Conservation (phyloP, 2,888 invertebrate genomes). For the Heteromurus nitidus region DNA sequence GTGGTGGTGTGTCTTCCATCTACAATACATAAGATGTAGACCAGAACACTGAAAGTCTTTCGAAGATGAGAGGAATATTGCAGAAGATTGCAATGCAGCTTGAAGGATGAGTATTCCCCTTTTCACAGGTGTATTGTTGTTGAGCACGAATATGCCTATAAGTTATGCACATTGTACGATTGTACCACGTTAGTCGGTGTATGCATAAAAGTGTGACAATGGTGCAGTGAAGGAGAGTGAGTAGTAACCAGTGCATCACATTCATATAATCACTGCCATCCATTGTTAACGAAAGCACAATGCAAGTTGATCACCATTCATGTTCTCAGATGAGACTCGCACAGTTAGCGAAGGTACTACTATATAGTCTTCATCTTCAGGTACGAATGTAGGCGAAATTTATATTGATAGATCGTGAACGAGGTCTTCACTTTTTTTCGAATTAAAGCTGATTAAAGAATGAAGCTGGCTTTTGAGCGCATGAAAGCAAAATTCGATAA, state of each 20-base stretch:
- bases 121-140: too few species aligned
- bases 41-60: constrained; percentile 14
- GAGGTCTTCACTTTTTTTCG: constrained; percentile 13
- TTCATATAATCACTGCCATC: constrained; percentile 17
- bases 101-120: too few species aligned
- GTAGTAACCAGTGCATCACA: neutral
- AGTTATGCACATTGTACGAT: too few species aligned
- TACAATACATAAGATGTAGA: constrained; percentile 6
- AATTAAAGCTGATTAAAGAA: neutral
- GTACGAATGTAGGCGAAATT: neutral
- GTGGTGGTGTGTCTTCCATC: neutral
- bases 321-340: too few species aligned
- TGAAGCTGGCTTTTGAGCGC: neutral
- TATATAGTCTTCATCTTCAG: too few species aligned
- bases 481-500: neutral
- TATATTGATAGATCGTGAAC: constrained; percentile 17
- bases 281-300: neutral
- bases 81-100: neutral
- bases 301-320: neutral
- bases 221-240: neutral
- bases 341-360: too few species aligned
- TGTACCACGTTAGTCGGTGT: too few species aligned
- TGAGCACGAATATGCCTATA: neutral
- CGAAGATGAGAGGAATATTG: neutral
- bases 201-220: constrained; percentile 48